Evolutionary conservation across 2,888 invertebrate species (phyloP), one percentile per base, ranked within the genome.

Genomic region (Diabrotica balteata): DNA sequence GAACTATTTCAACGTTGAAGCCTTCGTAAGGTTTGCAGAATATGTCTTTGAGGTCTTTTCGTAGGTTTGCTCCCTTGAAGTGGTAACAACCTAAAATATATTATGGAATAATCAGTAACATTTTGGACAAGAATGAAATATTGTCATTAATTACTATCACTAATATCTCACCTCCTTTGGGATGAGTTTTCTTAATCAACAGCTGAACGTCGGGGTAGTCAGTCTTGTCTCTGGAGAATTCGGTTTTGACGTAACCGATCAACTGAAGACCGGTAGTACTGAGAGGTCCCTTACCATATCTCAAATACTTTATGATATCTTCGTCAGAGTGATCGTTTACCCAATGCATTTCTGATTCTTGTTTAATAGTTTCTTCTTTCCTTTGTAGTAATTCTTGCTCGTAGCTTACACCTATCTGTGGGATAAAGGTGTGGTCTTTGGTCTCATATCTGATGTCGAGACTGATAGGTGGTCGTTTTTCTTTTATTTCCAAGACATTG

Each of bases 1-100:
- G 83, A 85, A 93, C 90, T 0, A 88, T 85, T 87, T 91, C 11
- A 86, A 88, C 85, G 86, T 91, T 76, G 55, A 80, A 83, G 76
- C 87, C 85, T 68, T 87, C 66, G 42, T 90, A 79, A 0, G 85
- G 81, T n/a, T 85, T 84, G 76, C 86, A 90, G 42, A 88, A 86
- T 62, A 81, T 80, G 7, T 87, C 78, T 76, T 87, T 88, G 32
- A 88, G 82, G 49, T 85, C 82, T 0, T 66, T 59, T 43, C 49
- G 67, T 6, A 72, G 59, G 47, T 63, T 65, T 46, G 68, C 63
- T 11, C 69, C 57, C 60, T 68, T 66, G 54, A 72, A 65, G 43
- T 71, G 70, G 45, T 76, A 64, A 49, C 63, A 69, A n/a, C 63
- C 68, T 61, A 63, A 50, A 60, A 53, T 32, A 32, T 32, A 32